Evolutionary conservation across 2,113 vertebrate species (phyloP).

Genomic region (Pseudopodoces humilis): DNA sequence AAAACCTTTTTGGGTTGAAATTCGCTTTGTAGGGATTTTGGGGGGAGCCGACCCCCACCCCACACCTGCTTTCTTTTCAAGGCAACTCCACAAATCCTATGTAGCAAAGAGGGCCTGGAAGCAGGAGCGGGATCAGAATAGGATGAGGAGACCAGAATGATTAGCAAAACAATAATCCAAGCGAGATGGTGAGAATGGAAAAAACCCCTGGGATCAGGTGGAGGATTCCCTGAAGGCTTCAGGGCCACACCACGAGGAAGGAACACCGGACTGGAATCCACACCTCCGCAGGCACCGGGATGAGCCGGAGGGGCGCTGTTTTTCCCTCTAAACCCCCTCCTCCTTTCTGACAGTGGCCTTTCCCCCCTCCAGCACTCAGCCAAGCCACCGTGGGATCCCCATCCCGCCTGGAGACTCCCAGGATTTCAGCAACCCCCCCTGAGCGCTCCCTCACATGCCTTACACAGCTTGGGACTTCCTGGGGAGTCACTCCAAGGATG

Average conservation of each 20-base stretch:
- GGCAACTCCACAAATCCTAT: conserved; percentile 18
- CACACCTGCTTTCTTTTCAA: not conserved
- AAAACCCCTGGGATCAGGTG: not conserved
- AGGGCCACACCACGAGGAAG: accelerated
- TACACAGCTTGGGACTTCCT: conserved; percentile 68
- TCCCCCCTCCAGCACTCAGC: not conserved
- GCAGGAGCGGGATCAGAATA: not conserved
- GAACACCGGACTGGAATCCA: not conserved
- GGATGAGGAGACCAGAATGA: not conserved
- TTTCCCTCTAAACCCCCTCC: not conserved
- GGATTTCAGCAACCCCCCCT: not conserved
- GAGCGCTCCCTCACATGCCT: conserved; percentile 73
- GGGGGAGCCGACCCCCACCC: not conserved
- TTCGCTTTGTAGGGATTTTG: not conserved
- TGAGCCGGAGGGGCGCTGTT: not conserved
- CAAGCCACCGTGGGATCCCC: not conserved
- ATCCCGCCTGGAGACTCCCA: not conserved
- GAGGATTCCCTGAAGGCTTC: not conserved
- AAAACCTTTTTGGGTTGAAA: not conserved
- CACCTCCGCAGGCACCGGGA: not conserved
- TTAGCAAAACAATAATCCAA: not conserved
- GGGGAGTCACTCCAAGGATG: not conserved
- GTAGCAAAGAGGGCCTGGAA: conserved; percentile 50
- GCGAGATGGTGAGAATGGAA: not conserved
- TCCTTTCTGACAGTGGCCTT: conserved; percentile 42